Percentiles rank a stretch among this genome's conserved stretches.
These are phyloP conservation scores for Caenorhabditis latens DNA, from an alignment of 1,140 invertebrate species.

Conservation along the genomic window DNA sequence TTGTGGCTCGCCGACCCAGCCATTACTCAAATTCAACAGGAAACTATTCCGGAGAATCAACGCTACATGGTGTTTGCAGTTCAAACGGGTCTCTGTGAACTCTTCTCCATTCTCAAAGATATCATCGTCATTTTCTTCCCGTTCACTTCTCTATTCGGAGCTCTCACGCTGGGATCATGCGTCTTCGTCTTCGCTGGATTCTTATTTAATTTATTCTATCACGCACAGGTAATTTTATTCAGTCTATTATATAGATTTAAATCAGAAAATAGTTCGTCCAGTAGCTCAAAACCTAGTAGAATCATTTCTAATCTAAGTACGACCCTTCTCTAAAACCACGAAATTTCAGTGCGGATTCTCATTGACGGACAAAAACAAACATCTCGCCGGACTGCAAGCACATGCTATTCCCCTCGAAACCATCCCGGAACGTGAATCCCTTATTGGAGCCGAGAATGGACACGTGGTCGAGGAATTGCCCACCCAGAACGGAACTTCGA, in stretches of 20 bases:
- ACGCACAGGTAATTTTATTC: constrained; percentile 56
- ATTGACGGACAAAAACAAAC: background rate
- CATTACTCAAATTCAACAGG: constrained; percentile 71
- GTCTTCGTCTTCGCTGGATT: constrained; percentile 66
- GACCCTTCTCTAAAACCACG: too few relatives aligned
- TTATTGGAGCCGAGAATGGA: background rate
- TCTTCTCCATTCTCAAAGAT: constrained; percentile 70
- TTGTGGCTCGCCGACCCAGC: constrained; percentile 70
- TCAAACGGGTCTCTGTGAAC: constrained; percentile 64
- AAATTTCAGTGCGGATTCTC: constrained; percentile 28
- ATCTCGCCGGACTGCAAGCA: background rate
- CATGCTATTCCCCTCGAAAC: background rate
- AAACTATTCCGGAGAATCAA: constrained; percentile 65
- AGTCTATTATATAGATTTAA: background rate
- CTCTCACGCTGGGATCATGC: constrained; percentile 65
- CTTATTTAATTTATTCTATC: constrained; percentile 67
- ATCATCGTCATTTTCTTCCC: constrained; percentile 70
- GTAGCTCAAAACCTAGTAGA: too few relatives aligned
- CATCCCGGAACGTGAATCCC: background rate
- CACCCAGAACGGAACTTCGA: too few relatives aligned
- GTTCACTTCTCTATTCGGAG: constrained; percentile 64
- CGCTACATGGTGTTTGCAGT: constrained; percentile 63
- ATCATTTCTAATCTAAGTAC: too few relatives aligned
- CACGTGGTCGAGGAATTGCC: background rate
- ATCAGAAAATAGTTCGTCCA: background rate